Percentiles rank a stretch among this genome's conserved stretches.
These are phyloP conservation scores for Sphaerodactylus townsendi DNA, from an alignment of 2,113 vertebrate genomes.

Conservation along the genomic window DNA sequence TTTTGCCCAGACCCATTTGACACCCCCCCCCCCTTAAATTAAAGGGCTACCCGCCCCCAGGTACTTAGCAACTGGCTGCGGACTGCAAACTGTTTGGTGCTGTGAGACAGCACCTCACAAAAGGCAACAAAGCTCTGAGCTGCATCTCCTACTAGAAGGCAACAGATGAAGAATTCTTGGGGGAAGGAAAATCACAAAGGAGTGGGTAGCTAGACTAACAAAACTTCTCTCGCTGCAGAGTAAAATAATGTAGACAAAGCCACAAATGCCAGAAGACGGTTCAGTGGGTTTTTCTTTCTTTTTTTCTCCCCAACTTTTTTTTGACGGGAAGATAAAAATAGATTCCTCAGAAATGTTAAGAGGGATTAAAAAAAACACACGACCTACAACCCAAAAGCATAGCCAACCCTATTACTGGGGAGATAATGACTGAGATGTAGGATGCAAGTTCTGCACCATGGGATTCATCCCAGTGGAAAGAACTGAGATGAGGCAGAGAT, in stretches of 20 bases:
- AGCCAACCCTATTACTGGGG: background rate
- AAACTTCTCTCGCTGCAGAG: slow-evolving; percentile 26
- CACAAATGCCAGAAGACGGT: slow-evolving; percentile 29
- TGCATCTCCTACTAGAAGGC: slow-evolving; percentile 13
- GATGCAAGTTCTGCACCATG: background rate
- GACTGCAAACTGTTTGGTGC: slow-evolving; percentile 18
- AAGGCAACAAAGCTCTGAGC: slow-evolving; percentile 15
- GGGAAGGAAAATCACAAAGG: background rate
- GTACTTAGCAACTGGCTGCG: slow-evolving; percentile 51
- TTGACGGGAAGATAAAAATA: too few species aligned
- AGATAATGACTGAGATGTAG: background rate
- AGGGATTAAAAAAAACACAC: background rate
- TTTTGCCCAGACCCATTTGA: background rate
- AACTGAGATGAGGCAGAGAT: background rate
- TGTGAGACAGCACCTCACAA: background rate
- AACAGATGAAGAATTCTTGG: slow-evolving; percentile 21
- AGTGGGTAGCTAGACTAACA: slow-evolving; percentile 9
- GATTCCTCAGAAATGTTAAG: too few species aligned
- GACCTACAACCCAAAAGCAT: background rate
- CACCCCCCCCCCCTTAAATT: slow-evolving; percentile 27
- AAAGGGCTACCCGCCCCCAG: background rate
- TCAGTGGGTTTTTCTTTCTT: slow-evolving; percentile 14
- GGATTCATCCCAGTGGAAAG: background rate
- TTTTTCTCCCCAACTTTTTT: background rate
- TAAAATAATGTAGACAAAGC: slow-evolving; percentile 35